A percentile compares a stretch with the other conserved stretches of the same genome.
Evolutionary conservation across 2,888 invertebrate species (phyloP).

Genomic region (Fissipunctia ypsillon): DNA sequence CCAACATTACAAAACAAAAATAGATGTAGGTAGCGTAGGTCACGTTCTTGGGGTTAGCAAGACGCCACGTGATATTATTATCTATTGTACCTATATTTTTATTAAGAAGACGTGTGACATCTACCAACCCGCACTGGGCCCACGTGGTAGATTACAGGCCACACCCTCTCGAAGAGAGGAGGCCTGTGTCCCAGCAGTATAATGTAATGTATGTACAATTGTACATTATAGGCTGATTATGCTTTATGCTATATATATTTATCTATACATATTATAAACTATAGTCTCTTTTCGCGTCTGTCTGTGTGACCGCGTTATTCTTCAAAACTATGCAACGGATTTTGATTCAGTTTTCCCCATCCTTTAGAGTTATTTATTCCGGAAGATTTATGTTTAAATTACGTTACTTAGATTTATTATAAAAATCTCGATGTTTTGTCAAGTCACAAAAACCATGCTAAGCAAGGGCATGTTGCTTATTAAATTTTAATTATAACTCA

Average conservation of each 20-base stretch:
- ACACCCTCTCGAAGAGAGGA: no score
- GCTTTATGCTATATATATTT: no score
- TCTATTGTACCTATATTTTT: background rate
- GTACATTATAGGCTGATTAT: no score
- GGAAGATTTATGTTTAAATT: background rate
- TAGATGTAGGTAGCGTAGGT: conserved; percentile 6
- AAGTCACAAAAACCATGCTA: background rate
- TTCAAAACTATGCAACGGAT: background rate
- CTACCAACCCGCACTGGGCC: no score
- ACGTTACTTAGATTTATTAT: background rate
- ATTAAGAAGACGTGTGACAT: no score
- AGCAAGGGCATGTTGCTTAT: background rate
- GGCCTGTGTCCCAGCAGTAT: no score
- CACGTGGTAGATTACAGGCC: no score
- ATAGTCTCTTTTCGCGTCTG: no score
- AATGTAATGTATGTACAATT: no score
- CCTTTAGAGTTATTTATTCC: background rate
- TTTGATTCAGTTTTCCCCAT: background rate
- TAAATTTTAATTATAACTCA: conserved; percentile 2
- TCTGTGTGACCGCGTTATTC: background rate
- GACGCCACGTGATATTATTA: conserved; percentile 13
- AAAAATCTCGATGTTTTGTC: background rate
- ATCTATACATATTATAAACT: background rate
- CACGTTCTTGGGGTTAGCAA: conserved; percentile 5
- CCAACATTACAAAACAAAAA: conserved; percentile 24